phyloP scores from a whole-genome alignment of 2,888 invertebrate species.

The Corbicula japonica region DNA sequence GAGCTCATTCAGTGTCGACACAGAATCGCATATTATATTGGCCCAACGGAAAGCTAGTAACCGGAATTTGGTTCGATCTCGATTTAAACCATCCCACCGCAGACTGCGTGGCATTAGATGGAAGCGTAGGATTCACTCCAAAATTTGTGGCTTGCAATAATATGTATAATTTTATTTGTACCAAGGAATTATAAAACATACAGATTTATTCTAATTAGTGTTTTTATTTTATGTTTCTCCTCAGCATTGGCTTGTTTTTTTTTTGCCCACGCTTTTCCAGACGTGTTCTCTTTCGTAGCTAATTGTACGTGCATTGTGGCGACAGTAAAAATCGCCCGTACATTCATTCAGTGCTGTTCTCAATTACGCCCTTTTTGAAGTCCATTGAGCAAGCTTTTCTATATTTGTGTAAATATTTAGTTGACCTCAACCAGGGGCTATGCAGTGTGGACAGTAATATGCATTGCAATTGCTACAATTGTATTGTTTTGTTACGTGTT shows the following conservation, averaged over 20 bases:
- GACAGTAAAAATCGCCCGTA: too few species aligned
- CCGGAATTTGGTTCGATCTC: neutral
- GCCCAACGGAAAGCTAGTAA: neutral
- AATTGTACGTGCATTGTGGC: neutral
- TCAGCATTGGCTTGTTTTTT: neutral
- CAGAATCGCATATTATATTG: slow-evolving; percentile 12
- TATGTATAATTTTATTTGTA: slow-evolving; percentile 6
- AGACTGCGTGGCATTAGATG: neutral
- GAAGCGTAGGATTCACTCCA: neutral
- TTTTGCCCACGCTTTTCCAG: neutral
- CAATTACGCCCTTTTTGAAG: too few species aligned
- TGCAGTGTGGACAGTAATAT: too few species aligned
- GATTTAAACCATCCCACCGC: neutral
- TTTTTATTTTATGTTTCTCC: neutral
- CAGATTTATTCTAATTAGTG: neutral
- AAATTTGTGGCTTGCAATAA: neutral
- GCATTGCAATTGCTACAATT: too few species aligned
- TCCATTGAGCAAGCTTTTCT: too few species aligned
- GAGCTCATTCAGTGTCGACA: neutral
- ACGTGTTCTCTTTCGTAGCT: neutral
- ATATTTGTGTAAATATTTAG: too few species aligned
- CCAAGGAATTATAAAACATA: slow-evolving; percentile 3
- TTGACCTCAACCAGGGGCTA: too few species aligned
- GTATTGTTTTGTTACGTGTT: too few species aligned
- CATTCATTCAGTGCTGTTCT: too few species aligned